Base-by-base conservation (phyloP, 2,113 vertebrate species). In the Climacteris rufus region DNA sequence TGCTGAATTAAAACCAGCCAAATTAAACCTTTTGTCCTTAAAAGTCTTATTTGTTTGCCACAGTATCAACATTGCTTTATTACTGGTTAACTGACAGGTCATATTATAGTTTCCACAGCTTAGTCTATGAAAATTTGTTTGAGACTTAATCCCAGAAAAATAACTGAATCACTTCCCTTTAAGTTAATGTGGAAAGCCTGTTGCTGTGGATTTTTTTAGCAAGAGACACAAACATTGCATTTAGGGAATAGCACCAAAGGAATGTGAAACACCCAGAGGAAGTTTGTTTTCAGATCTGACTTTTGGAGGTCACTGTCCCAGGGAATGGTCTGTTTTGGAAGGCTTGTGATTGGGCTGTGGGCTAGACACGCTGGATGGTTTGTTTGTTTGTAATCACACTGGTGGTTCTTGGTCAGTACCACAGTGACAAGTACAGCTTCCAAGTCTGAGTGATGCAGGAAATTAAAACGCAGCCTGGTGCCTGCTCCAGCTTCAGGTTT, bases 221-320 rank as follows among this genome's bases (percentile, higher is more conserved):
- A 71, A 93, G 87, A 14, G 24, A 71, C 68, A 90, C 47, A 93
- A 95, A 81, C 82, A 72, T 40, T 76, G 57, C 31, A 4, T 78
- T 81, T 64, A 84, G 83, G 78, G 74, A 93, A 79, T 33, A 45
- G 60, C 37, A 90, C 79, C 33, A 68, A 75, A 93, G 77, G 93
- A 94, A 95, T 83, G 84, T 47, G 71, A 83, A 93, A 59, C 52
- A 90, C 75, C 79, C 82, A 27, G 44, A 59, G 87, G 68, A 96
- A 88, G 54, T 56, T 93, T 94, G 59, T 87, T 90, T 92, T 66
- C 85, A 86, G 60, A 44, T 69, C 80, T 77, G 79, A 59, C 37
- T 83, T 89, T 68, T 56, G 56, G 83, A 89, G 81, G 92, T 79
- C 68, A 30, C 47, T 37, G 25, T 68, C 60, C 68, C 44, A 44